Conservation (phyloP, 2,888 invertebrate genomes). For the Cephus nigrinus region DNA sequence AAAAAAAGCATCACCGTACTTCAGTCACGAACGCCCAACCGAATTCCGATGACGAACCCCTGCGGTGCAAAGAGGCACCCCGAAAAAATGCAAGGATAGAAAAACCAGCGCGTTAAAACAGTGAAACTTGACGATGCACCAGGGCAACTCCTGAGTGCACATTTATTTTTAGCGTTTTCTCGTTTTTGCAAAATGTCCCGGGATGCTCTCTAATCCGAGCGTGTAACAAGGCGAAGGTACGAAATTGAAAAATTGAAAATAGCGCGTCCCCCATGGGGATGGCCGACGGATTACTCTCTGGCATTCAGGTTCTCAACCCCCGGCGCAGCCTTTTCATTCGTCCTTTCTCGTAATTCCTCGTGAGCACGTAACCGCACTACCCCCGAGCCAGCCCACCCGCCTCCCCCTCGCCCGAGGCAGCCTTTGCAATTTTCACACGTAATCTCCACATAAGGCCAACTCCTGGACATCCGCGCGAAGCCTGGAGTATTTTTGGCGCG, state of each 20-base stretch:
- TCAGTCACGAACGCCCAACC: neutral
- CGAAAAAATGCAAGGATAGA: neutral
- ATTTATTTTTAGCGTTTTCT: neutral
- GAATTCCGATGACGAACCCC: neutral
- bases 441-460: neutral
- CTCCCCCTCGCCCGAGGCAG: conserved; percentile 12
- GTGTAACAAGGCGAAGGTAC: neutral
- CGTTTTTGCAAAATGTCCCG: neutral
- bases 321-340: neutral
- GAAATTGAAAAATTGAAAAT: conserved; percentile 13
- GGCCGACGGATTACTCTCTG: conserved; percentile 2
- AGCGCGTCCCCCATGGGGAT: conserved; percentile 5
- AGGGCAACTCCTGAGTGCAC: neutral
- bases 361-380: neutral
- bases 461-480: neutral
- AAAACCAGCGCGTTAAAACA: neutral
- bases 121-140: neutral
- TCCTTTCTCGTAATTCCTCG: neutral
- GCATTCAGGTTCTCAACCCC: conserved; percentile 12
- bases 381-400: neutral
- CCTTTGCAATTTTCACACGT: conserved; percentile 26
- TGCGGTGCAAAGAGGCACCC: neutral
- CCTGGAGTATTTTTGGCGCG: neutral
- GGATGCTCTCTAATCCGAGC: neutral
- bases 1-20: neutral